A percentile compares a stretch with the other conserved stretches of the same genome.
Evolutionary conservation across 2,113 vertebrate species (phyloP).

Genomic region (Tiliqua scincoides): DNA sequence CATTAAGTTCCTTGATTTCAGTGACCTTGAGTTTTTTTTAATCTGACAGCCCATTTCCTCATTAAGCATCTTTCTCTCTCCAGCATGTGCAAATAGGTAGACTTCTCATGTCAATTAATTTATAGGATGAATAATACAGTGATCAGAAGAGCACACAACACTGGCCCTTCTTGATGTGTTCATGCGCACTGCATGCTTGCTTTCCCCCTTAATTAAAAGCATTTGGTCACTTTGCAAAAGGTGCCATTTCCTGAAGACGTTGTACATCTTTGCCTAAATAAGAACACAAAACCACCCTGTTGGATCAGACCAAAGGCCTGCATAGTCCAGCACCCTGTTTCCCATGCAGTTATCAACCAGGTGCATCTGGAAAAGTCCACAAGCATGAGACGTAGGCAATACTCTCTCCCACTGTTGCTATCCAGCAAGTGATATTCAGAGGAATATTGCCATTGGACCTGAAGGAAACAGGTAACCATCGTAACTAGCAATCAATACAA

Average conservation of each 20-base stretch:
- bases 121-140: not conserved
- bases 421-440: too few relatives aligned
- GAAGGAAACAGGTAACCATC: too few relatives aligned
- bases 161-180: not conserved
- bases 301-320: too few relatives aligned
- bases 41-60: not conserved
- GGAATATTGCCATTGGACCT: too few relatives aligned
- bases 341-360: too few relatives aligned
- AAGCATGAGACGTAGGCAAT: too few relatives aligned
- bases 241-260: not conserved
- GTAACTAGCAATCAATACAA: too few relatives aligned
- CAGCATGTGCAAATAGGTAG: conserved; percentile 8
- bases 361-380: too few relatives aligned
- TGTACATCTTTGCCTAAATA: not conserved
- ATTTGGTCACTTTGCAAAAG: not conserved
- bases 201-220: not conserved
- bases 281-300: too few relatives aligned
- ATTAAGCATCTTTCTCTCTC: conserved; percentile 13
- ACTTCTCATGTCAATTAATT: conserved; percentile 29
- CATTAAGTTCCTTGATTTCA: not conserved
- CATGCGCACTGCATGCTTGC: not conserved
- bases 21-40: not conserved
- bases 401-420: too few relatives aligned
- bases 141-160: conserved; percentile 3
- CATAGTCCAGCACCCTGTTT: too few relatives aligned